A percentile compares a stretch with the other conserved stretches of the same genome.
Conservation (phyloP, 2,888 invertebrate species). For the Cylloceria caligata region DNA sequence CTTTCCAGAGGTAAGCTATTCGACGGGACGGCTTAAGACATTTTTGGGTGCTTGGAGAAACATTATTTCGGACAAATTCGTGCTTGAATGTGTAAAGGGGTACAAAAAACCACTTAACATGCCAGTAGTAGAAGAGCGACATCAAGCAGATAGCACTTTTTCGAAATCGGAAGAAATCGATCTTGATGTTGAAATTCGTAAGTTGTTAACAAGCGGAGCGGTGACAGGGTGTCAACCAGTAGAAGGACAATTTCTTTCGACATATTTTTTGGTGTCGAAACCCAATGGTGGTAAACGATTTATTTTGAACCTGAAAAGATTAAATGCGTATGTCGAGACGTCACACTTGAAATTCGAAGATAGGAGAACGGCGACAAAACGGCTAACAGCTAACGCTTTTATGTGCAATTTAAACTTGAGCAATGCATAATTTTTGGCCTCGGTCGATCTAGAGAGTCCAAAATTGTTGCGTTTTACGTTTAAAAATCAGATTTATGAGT, state of each 20-base stretch:
- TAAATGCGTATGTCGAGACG: slow-evolving; percentile 69
- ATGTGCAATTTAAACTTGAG: slow-evolving; percentile 14
- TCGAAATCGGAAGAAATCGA: slow-evolving; percentile 5
- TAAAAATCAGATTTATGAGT: slow-evolving; percentile 5
- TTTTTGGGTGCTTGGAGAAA: slow-evolving; percentile 28
- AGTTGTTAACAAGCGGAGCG: slow-evolving; percentile 48
- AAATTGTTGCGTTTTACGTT: slow-evolving; percentile 7
- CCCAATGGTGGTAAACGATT: slow-evolving; percentile 60
- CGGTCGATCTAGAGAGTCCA: not conserved
- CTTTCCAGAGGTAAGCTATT: slow-evolving; percentile 32
- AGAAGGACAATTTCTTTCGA: slow-evolving; percentile 68
- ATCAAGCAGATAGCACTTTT: not conserved
- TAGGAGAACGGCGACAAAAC: slow-evolving; percentile 63
- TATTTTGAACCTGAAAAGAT: slow-evolving; percentile 68
- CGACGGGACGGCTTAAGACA: slow-evolving; percentile 38
- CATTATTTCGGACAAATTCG: slow-evolving; percentile 43
- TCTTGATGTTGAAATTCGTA: slow-evolving; percentile 26
- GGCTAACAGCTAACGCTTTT: not conserved
- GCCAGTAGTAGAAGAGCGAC: not conserved
- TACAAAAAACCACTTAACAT: slow-evolving; percentile 39
- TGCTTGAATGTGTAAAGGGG: slow-evolving; percentile 23
- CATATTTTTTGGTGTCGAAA: slow-evolving; percentile 69
- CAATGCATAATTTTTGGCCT: slow-evolving; percentile 12
- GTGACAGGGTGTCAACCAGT: slow-evolving; percentile 39
- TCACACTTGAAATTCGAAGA: slow-evolving; percentile 75